A percentile compares a stretch with the other conserved stretches of the same genome.
Evolutionary conservation across 2,888 invertebrate genomes (phyloP).

Genomic region (Macaria liturata): DNA sequence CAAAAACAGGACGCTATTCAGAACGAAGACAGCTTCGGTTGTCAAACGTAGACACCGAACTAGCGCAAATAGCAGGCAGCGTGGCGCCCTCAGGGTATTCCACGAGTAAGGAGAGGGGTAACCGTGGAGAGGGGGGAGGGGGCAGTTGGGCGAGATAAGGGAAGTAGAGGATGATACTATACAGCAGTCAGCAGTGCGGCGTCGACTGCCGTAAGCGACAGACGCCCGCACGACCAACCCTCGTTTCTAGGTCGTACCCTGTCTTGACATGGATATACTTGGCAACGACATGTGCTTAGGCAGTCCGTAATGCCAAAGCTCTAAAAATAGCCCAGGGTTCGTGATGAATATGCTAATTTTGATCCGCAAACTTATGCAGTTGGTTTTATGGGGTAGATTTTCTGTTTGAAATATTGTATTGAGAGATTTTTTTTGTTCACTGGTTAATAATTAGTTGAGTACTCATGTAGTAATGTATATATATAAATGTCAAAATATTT

Average conservation of each 20-base stretch:
- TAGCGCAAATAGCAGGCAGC: slow-evolving; percentile 38
- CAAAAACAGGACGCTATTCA: not conserved
- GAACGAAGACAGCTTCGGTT: not conserved
- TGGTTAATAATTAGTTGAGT: too few relatives aligned
- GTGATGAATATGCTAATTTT: too few relatives aligned
- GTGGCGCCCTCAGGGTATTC: slow-evolving; percentile 38
- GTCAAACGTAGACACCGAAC: slow-evolving; percentile 23
- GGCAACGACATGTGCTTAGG: slow-evolving; percentile 4
- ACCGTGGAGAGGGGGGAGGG: not conserved
- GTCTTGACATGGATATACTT: slow-evolving; percentile 12
- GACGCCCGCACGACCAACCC: slow-evolving; percentile 35
- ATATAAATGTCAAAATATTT: too few relatives aligned
- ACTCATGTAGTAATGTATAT: too few relatives aligned
- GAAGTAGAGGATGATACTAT: slow-evolving; percentile 42
- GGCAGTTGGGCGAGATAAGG: slow-evolving; percentile 3
- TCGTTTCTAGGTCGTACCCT: slow-evolving; percentile 1
- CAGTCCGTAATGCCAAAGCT: not conserved
- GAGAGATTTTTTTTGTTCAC: too few relatives aligned
- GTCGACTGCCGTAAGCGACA: slow-evolving; percentile 40
- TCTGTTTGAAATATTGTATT: too few relatives aligned
- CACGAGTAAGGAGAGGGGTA: slow-evolving; percentile 11
- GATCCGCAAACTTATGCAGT: too few relatives aligned
- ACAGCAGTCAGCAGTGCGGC: slow-evolving; percentile 72
- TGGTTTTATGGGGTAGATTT: too few relatives aligned
- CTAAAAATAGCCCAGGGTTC: not conserved